phyloP scores from a whole-genome alignment of 2,797 vertebrate genomes.

The Petrocephalus schoutedeni region DNA sequence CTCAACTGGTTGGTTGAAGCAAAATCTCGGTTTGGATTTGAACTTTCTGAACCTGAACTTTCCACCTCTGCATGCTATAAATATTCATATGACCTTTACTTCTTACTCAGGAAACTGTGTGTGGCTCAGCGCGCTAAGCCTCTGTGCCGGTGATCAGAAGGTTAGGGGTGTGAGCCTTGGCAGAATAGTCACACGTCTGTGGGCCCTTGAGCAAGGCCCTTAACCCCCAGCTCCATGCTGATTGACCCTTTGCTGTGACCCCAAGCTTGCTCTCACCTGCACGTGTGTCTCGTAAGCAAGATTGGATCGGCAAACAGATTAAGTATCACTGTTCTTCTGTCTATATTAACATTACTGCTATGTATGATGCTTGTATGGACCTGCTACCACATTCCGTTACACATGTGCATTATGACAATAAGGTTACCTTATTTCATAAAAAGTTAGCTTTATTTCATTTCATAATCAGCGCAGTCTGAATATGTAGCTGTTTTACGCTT shows the following conservation, averaged over 20 bases:
- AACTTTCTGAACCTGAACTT: not conserved
- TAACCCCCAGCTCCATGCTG: not conserved
- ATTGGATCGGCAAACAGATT: not conserved
- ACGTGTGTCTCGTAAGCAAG: not conserved
- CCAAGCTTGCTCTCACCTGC: not conserved
- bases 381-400: not conserved
- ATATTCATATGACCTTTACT: not conserved
- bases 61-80: not conserved
- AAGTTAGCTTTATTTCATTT: not conserved
- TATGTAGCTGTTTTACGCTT: not conserved
- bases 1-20: not conserved
- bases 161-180: not conserved
- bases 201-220: not conserved
- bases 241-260: not conserved
- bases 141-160: not conserved
- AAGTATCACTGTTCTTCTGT: not conserved
- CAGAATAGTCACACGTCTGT: not conserved
- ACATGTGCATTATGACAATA: not conserved
- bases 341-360: not conserved
- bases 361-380: not conserved
- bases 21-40: not conserved
- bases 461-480: not conserved
- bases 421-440: not conserved
- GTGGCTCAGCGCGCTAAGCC: not conserved
- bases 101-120: not conserved